Evolutionary conservation across 1,140 invertebrate species (phyloP).

Genomic region (Zophobas morio): DNA sequence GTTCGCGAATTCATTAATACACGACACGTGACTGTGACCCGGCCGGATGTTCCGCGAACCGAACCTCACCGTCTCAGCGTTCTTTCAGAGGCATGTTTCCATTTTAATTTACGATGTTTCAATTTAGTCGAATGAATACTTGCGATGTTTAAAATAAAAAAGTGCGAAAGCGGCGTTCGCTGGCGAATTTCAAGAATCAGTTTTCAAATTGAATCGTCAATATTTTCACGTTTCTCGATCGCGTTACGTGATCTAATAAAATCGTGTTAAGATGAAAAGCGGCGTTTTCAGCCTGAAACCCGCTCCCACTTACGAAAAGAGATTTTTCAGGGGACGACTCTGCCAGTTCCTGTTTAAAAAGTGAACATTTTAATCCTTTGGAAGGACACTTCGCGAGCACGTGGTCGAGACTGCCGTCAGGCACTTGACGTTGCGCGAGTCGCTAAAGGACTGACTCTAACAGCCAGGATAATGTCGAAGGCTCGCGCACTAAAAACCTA

Average conservation of each 20-base stretch:
- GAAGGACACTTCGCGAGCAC: not conserved
- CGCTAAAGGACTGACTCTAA: constrained; percentile 48
- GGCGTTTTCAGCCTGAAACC: constrained; percentile 1
- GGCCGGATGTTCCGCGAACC: not conserved
- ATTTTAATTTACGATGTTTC: constrained; percentile 10
- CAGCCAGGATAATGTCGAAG: constrained; percentile 41
- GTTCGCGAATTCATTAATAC: constrained; percentile 2
- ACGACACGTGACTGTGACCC: not conserved
- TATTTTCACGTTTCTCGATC: not conserved
- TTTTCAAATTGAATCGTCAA: not conserved
- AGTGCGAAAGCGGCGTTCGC: not conserved
- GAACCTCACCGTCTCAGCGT: constrained; percentile 1
- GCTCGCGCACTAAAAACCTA: constrained; percentile 43
- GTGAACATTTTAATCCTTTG: not conserved
- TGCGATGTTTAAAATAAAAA: not conserved
- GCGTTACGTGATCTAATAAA: not conserved
- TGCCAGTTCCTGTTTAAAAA: not conserved
- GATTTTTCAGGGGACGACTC: not conserved
- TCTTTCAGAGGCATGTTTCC: not conserved
- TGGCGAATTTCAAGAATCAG: not conserved
- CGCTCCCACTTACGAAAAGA: not conserved
- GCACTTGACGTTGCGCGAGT: constrained; percentile 50
- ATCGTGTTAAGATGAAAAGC: not conserved
- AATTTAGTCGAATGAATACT: constrained; percentile 1
- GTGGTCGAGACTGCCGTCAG: constrained; percentile 54